Evolutionary conservation across 1,140 invertebrate genomes (phyloP).

Genomic region (Pachypsylla venusta): DNA sequence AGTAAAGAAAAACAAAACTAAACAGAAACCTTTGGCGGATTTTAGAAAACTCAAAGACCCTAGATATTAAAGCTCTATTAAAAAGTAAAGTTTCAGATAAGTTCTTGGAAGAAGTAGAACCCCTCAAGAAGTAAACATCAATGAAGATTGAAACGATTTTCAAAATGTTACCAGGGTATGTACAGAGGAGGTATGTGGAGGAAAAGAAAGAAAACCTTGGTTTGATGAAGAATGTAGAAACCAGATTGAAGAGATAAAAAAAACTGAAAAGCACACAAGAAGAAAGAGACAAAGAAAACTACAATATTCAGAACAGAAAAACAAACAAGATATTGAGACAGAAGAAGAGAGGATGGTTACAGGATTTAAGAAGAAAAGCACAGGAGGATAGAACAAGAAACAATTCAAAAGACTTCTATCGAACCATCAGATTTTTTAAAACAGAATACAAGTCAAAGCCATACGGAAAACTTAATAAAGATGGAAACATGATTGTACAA

Average conservation of each 20-base stretch:
- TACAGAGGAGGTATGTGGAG: neutral
- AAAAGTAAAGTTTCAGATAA: too few relatives aligned
- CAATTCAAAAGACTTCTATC: conserved; percentile 12
- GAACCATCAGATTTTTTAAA: conserved; percentile 8
- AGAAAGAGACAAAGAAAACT: neutral
- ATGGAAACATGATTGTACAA: conserved; percentile 4
- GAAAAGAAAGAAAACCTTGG: conserved; percentile 12
- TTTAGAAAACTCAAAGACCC: neutral
- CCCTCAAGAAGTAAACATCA: too few relatives aligned
- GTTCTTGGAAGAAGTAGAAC: too few relatives aligned
- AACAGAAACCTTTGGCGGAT: neutral
- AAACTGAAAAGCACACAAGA: neutral
- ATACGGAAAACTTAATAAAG: neutral
- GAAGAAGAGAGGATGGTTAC: conserved; percentile 11
- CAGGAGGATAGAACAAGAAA: neutral
- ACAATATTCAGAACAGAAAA: neutral
- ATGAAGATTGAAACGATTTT: too few relatives aligned
- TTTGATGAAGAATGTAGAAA: conserved; percentile 16
- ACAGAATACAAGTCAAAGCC: conserved; percentile 12
- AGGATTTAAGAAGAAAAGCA: neutral
- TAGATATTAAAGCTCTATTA: neutral
- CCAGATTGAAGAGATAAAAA: conserved; percentile 8
- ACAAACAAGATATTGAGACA: conserved; percentile 12
- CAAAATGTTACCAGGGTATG: too few relatives aligned
- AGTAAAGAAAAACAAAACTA: neutral